phyloP scores from a whole-genome alignment of 2,888 invertebrate genomes.

The Fissipunctia ypsillon region DNA sequence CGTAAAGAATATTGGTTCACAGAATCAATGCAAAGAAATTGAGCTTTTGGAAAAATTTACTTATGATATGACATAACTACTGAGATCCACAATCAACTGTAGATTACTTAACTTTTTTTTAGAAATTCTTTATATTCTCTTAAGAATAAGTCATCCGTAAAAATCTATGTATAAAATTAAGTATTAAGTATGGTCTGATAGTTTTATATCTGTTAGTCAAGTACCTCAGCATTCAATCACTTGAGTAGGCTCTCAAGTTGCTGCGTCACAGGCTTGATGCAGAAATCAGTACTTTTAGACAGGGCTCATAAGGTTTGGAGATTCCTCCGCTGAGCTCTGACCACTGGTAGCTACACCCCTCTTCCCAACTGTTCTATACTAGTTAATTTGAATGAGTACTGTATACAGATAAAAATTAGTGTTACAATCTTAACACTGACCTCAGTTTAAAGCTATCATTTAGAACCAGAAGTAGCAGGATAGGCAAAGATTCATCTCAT shows the following conservation, averaged over 20 bases:
- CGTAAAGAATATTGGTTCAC: slow-evolving; percentile 85
- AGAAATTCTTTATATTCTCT: slow-evolving; percentile 11
- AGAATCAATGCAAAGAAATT: slow-evolving; percentile 70
- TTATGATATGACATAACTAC: slow-evolving; percentile 84
- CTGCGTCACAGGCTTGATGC: background rate
- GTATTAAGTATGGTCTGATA: no score
- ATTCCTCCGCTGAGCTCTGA: background rate
- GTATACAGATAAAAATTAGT: background rate
- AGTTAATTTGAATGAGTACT: slow-evolving; percentile 2
- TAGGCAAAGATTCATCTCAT: slow-evolving; percentile 29
- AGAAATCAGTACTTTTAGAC: background rate
- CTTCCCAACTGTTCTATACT: background rate
- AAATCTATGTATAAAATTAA: slow-evolving; percentile 26
- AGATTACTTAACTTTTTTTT: slow-evolving; percentile 84
- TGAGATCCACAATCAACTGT: slow-evolving; percentile 90
- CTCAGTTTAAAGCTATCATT: slow-evolving; percentile 18
- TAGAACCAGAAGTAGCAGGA: slow-evolving; percentile 39
- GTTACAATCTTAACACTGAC: slow-evolving; percentile 15
- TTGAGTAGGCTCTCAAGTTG: background rate
- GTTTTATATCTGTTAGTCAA: background rate
- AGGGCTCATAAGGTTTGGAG: background rate
- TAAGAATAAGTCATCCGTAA: slow-evolving; percentile 16
- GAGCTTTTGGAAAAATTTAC: slow-evolving; percentile 73
- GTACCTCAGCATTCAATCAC: background rate
- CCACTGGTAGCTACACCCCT: background rate